Evolutionary conservation across 2,888 invertebrate species (phyloP), one percentile per base, ranked within the genome.

Genomic region (Epinotia nisella): DNA sequence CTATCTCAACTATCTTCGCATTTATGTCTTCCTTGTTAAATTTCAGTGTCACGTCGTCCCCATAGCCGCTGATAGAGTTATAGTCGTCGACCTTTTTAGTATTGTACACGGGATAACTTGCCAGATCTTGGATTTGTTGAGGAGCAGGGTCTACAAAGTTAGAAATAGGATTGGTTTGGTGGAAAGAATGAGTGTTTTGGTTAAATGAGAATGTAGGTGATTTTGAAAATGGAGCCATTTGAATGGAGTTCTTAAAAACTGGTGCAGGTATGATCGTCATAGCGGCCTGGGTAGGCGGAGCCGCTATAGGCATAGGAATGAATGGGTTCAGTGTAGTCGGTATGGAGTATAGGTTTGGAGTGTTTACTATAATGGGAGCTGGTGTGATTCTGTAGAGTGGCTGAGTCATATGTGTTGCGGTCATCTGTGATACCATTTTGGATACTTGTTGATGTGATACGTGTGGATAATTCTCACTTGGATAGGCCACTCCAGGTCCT

Each of bases 271-370:
- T 88, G 71, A 93, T 80, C 39, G 91, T 83, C 19, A 90, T 84
- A 60, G 76, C 77, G 75, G 87, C 85, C 83, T 88, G 89, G 76
- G 89, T 82, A 45, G 87, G 84, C 71, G 83, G 80, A 53, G 85
- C 82, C 51, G 87, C 80, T 61, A 82, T 76, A 62, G 91, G 91
- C 87, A 91, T 88, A 55, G 92, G 93, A 78, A 93, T 85, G 76
- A 95, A 94, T 81, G 95, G 93, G 79, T 94, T 92, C 56, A 95
- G 90, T 76, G 95, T 94, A 49, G 95, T 95, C 21, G 92, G 95
- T 87, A 94, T 90, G 61, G 93, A 91, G 76, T 92, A 93, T 39
- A 78, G 76, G 79, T 80, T 83, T 80, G 87, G 86, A 84, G 83
- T 81, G 78, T 87, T 85, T 73, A 89, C 77, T 56, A 89, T 81